Base-by-base conservation (phyloP, 2,113 vertebrate genomes). In the Electrona antarctica region DNA sequence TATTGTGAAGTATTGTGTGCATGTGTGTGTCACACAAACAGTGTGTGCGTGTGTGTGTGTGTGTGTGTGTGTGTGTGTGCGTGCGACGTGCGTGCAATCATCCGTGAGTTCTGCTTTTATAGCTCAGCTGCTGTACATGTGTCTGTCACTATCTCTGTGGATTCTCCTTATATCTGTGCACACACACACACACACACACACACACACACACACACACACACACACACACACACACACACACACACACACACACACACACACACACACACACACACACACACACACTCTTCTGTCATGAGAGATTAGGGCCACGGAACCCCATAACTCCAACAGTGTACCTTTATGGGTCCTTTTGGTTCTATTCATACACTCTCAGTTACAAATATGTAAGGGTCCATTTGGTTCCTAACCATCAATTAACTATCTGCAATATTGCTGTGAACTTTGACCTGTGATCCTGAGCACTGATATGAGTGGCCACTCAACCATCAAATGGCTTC, bases 71-170 rank as follows among this genome's bases (percentile, higher is more conserved):
- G 46, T 64, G 47, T 28, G 63, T 65, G 2, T 52, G 48, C 56
- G 65, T 14, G 13, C 11, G 54, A 13, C 14, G 55, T 55, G 58
- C 5, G 46, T 33, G 62, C 8, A 12, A 56, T 56, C 33, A 41
- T 41, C 33, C 33, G 33, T 41, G 33, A 41, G 33, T 6, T 21
- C 33, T 41, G 33, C 33, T 47, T 83, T 71, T 79, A 57, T 79
- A 57, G 58, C 48, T 89, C 84, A 89, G 87, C 87, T 88, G 85
- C 64, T 79, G 69, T 60, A 64, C 58, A 73, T 76, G 60, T 21
- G 77, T 89, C 88, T 68, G 72, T 88, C 85, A 83, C 74, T 89
- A 67, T 81, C 82, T 85, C 46, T 55, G 71, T 54, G 55, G 5
- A 4, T 11, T 60, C n/a, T 62, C 15, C 28, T 48, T 54, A 7